A percentile compares a stretch with the other conserved stretches of the same genome.
Evolutionary conservation across 2,113 vertebrate genomes (phyloP).

Genomic region (Oncorhynchus nerka): DNA sequence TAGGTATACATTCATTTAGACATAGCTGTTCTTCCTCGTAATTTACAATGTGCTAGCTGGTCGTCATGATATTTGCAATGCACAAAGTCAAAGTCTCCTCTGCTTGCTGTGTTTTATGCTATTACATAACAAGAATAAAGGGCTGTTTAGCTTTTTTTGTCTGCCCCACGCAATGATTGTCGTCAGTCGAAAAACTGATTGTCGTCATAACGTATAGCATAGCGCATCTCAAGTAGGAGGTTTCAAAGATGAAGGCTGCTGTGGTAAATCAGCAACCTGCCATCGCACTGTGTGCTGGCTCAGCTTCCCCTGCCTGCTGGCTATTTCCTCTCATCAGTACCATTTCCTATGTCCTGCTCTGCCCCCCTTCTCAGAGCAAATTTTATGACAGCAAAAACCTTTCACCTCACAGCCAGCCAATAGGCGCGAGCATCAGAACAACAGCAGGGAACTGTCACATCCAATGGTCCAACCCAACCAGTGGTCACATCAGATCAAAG

Average conservation of each 20-base stretch:
- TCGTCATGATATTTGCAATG: conserved; percentile 1
- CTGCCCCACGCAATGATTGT: conserved; percentile 33
- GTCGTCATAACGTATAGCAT: conserved; percentile 45
- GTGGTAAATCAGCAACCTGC: conserved; percentile 27
- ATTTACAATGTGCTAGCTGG: background rate
- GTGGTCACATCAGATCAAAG: no score
- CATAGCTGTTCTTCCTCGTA: background rate
- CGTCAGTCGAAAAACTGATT: conserved; percentile 34
- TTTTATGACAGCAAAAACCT: conserved; percentile 12
- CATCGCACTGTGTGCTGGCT: background rate
- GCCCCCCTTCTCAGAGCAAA: background rate
- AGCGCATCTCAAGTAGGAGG: conserved; percentile 31
- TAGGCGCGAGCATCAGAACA: background rate
- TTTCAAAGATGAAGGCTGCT: conserved; percentile 1
- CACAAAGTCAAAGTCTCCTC: background rate
- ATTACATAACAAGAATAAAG: conserved; percentile 57
- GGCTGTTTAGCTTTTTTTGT: conserved; percentile 29
- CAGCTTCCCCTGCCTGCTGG: background rate
- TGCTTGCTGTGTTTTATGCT: conserved; percentile 31
- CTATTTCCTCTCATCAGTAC: background rate
- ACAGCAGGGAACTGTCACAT: no score
- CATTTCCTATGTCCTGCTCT: background rate
- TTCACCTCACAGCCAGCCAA: conserved; percentile 27
- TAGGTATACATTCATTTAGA: background rate
- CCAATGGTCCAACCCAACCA: no score